Base-by-base conservation (phyloP, 2,113 vertebrate genomes). In the Cyprinodon tularosa region DNA sequence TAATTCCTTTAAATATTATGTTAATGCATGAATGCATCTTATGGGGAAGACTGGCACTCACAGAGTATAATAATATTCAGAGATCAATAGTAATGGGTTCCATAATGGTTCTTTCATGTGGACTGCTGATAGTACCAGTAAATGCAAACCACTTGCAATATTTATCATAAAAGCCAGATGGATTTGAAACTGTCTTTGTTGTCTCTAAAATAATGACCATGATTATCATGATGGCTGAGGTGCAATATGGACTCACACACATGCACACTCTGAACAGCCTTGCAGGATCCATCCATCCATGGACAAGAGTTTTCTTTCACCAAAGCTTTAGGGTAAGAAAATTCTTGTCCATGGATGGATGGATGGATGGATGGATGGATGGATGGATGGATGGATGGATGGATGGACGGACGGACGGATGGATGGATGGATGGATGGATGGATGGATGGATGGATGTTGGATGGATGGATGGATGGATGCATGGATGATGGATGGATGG, bases 31-130 rank as follows among this genome's bases (percentile, higher is more conserved):
- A 39, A 65, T 20, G n/a, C 53, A 0, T 62, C 12, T 67, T 3
- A 29, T 73, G 48, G 45, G 36, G 6, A 78, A 17, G 12, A 68
- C 22, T 36, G 12, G 62, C 48, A 38, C 57, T 78, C 59, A 64
- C 68, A 68, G 61, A 44, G 73, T 59, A 68, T 66, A 22, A 72
- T 22, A 78, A 84, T 76, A 39, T 57, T 57, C 38, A 66, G 37
- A 38, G 78, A 83, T 88, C 84, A 60, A 86, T 90, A 78, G 62
- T 29, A 78, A 76, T 82, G 44, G 66, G 69, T 59, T 73, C 71
- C 80, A 71, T 72, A 76, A 74, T 85, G 72, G 44, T 62, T 68
- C 68, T 76, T 81, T 74, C 59, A 64, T n/a, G 12, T 45, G 36
- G 71, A 81, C 81, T 74, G 63, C 65, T 74, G 39, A 66, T 13